Evolutionary conservation across 2,888 invertebrate genomes (phyloP), one percentile per base, ranked within the genome.

Genomic region (Nemotelus pantherinus): DNA sequence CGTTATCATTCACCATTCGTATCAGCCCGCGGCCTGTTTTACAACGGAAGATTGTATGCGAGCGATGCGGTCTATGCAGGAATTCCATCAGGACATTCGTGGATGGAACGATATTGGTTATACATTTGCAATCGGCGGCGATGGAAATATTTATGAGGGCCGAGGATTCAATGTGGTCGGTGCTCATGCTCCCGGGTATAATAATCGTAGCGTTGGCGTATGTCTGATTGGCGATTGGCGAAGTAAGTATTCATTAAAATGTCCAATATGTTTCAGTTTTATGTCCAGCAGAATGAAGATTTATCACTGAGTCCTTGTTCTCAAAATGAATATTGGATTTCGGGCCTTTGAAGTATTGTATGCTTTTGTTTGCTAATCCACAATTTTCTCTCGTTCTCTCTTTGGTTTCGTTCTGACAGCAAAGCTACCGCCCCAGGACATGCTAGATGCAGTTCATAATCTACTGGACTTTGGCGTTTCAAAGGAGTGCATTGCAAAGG

Each of bases 1-100:
- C 84, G 92, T 93, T 63, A 90, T 93, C 79, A 91, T 93, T 80
- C 93, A 93, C 84, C 93, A 93, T 86, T 92, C 92, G 0, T 92
- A 91, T 84, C 86, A 88, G 64, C 92, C 93, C 0, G 87, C 84
- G 0, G 91, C 91, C 6, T 93, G 93, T 84, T 86, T 87, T 81
- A 89, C 87, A 0, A 85, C 86, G 0, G 84, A 85, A 2, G 86
- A 88, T 3, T 93, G 93, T 82, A 86, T 85, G 68, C 81, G 81
- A 1, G 89, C 90, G 39, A 92, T 93, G 92, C 87, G 89, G 72
- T 86, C 87, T 55, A 93, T 93, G 90, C 93, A 93, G 85, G 86
- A 87, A 53, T 90, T 89, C 78, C 93, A 93, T 83, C 91, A 89
- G 82, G 85, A 88, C 77, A 85, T 87, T 79, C 88, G 88, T 65